Conservation (phyloP, 23 tunicate species). For the Trididemnum miniatum region DNA sequence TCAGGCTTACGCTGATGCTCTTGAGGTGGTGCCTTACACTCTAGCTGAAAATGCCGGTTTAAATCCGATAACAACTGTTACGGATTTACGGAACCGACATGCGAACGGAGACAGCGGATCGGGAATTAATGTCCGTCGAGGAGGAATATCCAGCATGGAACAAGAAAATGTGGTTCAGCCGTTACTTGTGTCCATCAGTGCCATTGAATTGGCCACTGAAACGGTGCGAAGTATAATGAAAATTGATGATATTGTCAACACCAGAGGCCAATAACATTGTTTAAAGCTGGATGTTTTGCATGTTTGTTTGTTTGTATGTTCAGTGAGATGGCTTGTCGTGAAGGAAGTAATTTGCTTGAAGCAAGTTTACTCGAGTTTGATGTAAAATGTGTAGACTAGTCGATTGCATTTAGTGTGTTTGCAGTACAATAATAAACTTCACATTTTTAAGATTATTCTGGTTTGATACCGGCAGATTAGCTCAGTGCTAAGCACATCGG, state of each 20-base stretch:
- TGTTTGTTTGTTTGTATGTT: too few relatives aligned
- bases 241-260: slow-evolving; percentile 99
- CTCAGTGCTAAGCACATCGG: too few relatives aligned
- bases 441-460: too few relatives aligned
- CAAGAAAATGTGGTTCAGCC: slow-evolving; percentile 98
- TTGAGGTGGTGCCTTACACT: slow-evolving; percentile 95
- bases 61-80: slow-evolving; percentile 91
- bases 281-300: not conserved
- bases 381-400: too few relatives aligned
- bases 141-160: slow-evolving; percentile 95
- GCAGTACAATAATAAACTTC: too few relatives aligned
- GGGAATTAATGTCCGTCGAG: slow-evolving; percentile 83
- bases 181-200: slow-evolving; percentile 83
- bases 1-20: slow-evolving; percentile 95
- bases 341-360: too few relatives aligned
- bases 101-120: slow-evolving; percentile 72
- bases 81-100: slow-evolving; percentile 92
- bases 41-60: slow-evolving; percentile 96
- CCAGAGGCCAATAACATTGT: slow-evolving; percentile 21
- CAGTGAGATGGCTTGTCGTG: too few relatives aligned
- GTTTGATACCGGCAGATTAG: too few relatives aligned
- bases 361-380: too few relatives aligned
- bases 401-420: too few relatives aligned
- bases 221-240: slow-evolving; percentile 96
- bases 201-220: slow-evolving; percentile 95